phyloP scores from a whole-genome alignment of 92 coral and sea anemone species.

The Parazoanthus atlanticus region DNA sequence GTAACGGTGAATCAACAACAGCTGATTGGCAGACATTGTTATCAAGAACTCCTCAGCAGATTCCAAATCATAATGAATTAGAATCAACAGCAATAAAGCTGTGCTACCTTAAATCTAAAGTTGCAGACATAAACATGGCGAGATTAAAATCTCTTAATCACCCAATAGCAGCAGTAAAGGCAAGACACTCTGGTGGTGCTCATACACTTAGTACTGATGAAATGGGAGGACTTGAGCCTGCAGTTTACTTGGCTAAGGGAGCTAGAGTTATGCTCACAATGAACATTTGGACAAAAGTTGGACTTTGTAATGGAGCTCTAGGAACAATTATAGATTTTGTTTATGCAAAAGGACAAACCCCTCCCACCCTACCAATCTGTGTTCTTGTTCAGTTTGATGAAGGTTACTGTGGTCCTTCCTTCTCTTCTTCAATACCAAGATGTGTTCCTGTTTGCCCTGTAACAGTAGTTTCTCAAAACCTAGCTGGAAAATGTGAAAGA shows the following conservation, averaged over 20 bases:
- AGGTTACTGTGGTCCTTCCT: slow-evolving; percentile 45
- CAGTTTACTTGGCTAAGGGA: background rate
- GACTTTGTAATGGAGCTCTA: slow-evolving; percentile 55
- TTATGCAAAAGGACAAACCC: slow-evolving; percentile 43
- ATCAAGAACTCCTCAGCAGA: slow-evolving; percentile 61
- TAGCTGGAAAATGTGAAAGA: slow-evolving; percentile 43
- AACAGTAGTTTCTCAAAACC: slow-evolving; percentile 55
- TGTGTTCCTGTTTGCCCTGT: slow-evolving; percentile 69
- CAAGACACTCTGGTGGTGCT: slow-evolving; percentile 9
- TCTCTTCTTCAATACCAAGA: slow-evolving; percentile 50
- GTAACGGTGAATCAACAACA: slow-evolving; percentile 70
- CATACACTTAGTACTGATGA: slow-evolving; percentile 17
- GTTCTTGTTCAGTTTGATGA: slow-evolving; percentile 57
- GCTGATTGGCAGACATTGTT: slow-evolving; percentile 68
- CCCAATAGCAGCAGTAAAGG: slow-evolving; percentile 28
- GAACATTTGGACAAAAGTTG: slow-evolving; percentile 51
- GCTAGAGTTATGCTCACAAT: slow-evolving; percentile 9
- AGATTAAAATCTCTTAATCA: slow-evolving; percentile 51
- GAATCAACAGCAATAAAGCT: slow-evolving; percentile 53
- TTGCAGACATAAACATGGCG: slow-evolving; percentile 61
- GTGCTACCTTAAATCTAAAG: slow-evolving; percentile 57
- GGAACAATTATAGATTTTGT: slow-evolving; percentile 53
- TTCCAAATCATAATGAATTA: slow-evolving; percentile 49
- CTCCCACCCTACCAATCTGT: slow-evolving; percentile 50
- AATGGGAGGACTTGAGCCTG: slow-evolving; percentile 26